Base-by-base conservation (phyloP, 2,797 vertebrate species). In the Hapalemur alaotrensis region DNA sequence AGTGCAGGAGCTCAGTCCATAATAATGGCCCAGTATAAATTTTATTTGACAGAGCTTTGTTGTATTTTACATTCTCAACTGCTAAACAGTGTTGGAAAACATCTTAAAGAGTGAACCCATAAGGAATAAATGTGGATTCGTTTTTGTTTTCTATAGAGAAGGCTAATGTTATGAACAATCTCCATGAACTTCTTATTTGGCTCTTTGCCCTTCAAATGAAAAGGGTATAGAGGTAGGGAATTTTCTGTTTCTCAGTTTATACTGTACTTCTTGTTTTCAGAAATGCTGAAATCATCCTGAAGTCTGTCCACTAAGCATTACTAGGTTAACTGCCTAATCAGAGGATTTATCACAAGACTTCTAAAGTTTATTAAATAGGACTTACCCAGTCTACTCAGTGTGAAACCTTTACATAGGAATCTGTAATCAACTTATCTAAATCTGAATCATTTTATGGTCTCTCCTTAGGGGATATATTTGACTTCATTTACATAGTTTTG, bases 261-360 rank as follows among this genome's bases (percentile, higher is more conserved):
- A 59, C 0, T 86, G 92, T 93, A 96, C 92, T 97, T 98, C 95
- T 92, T 78, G n/a, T 95, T 96, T 94, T 46, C 54, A 97, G 79
- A 97, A 96, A 80, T 91, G 95, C 95, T 97, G 95, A 96, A 70
- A 63, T 94, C 70, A 73, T 81, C 87, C 65, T 54, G n/a, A 84
- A 32, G 72, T 65, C 70, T 94, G 57, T 23, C 28, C 79, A 80
- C 28, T 83, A 95, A 97, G 90, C 76, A 90, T 59, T 80, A 59
- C n/a, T 54, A 59, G 32, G 15, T 61, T 57, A 95, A 91, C 63
- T 96, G 93, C 43, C 75, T 59, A 38, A 43, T 65, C 48, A 79
- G 86, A 80, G 67, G 20, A 84, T 87, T 96, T 94, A 65, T 38
- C 41, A 57, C 1, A 18, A 69, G 54, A 93, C 35, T 67, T 67